Conservation (phyloP, 2,113 vertebrate species). For the Lota lota region DNA sequence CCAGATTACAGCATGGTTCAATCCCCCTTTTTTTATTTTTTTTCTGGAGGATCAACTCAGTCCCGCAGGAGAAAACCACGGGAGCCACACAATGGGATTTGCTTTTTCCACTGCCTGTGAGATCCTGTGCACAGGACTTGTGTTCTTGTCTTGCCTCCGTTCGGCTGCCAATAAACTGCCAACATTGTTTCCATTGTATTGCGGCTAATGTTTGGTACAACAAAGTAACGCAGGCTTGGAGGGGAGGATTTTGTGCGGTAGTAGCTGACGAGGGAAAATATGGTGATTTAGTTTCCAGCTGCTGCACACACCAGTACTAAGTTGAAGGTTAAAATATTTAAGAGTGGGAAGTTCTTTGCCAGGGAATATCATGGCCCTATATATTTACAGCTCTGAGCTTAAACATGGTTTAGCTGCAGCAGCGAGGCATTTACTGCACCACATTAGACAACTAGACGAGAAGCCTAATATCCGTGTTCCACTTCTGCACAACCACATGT, state of each 20-base stretch:
- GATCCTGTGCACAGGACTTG: slow-evolving; percentile 30
- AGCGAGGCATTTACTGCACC: slow-evolving; percentile 63
- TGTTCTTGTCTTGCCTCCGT: slow-evolving; percentile 11
- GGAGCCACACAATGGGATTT: slow-evolving; percentile 39
- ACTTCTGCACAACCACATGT: slow-evolving; percentile 64
- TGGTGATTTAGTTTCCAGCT: not conserved
- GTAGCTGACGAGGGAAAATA: slow-evolving; percentile 5
- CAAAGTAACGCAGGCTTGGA: not conserved
- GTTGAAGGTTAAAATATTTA: slow-evolving; percentile 26
- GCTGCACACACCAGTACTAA: slow-evolving; percentile 7
- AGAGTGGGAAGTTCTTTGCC: slow-evolving; percentile 3
- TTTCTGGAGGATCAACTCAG: slow-evolving; percentile 45
- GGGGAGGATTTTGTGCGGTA: not conserved
- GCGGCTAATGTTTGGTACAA: not conserved
- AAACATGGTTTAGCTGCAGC: slow-evolving; percentile 50
- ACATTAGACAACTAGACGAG: slow-evolving; percentile 57
- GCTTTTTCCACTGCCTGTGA: slow-evolving; percentile 58
- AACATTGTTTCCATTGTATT: slow-evolving; percentile 22
- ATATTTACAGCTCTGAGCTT: slow-evolving; percentile 56
- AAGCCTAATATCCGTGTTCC: slow-evolving; percentile 50
- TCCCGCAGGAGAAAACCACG: slow-evolving; percentile 59
- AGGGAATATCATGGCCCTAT: slow-evolving; percentile 47
- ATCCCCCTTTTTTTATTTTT: no score
- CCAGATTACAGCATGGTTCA: slow-evolving; percentile 57
- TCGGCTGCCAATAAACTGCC: slow-evolving; percentile 26